These are phyloP conservation scores for Willisornis vidua DNA, from an alignment of 2,113 vertebrate species.

Conservation along the genomic window DNA sequence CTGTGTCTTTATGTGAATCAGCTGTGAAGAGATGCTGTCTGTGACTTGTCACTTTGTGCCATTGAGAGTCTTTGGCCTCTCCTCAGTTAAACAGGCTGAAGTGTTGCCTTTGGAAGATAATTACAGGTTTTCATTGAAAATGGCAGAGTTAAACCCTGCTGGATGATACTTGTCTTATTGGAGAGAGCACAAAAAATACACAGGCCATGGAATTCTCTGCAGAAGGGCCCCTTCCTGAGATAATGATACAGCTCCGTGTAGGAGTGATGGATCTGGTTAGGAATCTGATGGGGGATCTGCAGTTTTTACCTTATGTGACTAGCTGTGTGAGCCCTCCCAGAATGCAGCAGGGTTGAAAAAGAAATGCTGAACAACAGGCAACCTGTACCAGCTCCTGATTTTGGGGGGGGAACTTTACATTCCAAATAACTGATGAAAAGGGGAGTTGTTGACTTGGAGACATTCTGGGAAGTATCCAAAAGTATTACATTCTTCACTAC, in stretches of 20 bases:
- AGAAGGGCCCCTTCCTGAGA: conserved; percentile 69
- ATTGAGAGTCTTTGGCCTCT: conserved; percentile 44
- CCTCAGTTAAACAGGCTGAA: conserved; percentile 68
- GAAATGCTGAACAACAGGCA: conserved; percentile 6
- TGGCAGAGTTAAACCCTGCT: conserved; percentile 61
- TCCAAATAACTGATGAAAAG: not conserved
- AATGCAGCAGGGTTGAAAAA: conserved; percentile 1
- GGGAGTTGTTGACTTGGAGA: conserved; percentile 11
- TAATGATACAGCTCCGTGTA: conserved; percentile 60
- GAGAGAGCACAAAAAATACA: conserved; percentile 41
- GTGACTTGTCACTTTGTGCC: conserved; percentile 44
- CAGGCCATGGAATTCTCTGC: conserved; percentile 22
- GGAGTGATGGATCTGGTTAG: not conserved
- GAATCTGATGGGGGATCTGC: conserved; percentile 7
- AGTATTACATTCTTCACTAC: not conserved
- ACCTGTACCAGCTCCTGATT: not conserved
- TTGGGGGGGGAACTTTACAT: not conserved
- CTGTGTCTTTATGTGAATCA: not conserved
- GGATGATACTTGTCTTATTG: conserved; percentile 70
- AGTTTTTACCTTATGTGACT: conserved; percentile 23
- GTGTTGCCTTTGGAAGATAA: conserved; percentile 68
- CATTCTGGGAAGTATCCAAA: conserved; percentile 2
- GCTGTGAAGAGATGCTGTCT: not conserved
- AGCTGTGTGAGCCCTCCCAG: conserved; percentile 3
- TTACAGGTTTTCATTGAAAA: conserved; percentile 75